These are phyloP conservation scores for Oligia strigilis DNA, from an alignment of 2,888 invertebrate species.

Conservation along the genomic window DNA sequence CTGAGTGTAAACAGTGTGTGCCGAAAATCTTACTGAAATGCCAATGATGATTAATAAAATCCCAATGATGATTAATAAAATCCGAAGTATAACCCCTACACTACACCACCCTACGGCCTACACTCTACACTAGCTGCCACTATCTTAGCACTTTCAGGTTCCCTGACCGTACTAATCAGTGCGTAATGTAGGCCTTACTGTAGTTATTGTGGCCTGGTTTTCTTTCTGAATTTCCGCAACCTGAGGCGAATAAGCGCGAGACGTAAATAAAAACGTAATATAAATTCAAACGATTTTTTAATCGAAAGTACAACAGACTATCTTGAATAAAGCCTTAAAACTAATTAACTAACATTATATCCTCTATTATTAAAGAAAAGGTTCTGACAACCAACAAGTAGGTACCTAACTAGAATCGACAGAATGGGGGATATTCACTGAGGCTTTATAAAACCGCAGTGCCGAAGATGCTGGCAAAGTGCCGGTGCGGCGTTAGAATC, in stretches of 20 bases:
- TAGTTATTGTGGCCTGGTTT: neutral
- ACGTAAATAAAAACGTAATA: neutral
- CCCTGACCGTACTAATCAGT: neutral
- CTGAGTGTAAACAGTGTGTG: neutral
- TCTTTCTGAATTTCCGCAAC: neutral
- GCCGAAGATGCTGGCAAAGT: constrained; percentile 42
- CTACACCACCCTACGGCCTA: too few species aligned
- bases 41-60: neutral
- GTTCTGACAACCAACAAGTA: neutral
- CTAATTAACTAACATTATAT: neutral
- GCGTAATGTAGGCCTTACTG: neutral
- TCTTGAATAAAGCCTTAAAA: neutral
- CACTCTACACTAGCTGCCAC: neutral
- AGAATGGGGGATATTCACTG: constrained; percentile 18
- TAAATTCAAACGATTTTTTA: neutral
- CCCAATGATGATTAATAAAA: neutral
- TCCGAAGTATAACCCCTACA: neutral
- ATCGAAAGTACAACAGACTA: neutral
- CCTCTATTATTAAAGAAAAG: neutral
- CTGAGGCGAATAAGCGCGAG: neutral
- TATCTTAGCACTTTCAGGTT: neutral
- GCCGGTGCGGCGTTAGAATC: constrained; percentile 47
- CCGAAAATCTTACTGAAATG: neutral
- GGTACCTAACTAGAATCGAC: neutral
- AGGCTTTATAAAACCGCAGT: constrained; percentile 38